These are phyloP conservation scores for Origma solitaria DNA, from an alignment of 2,113 vertebrate species.

Conservation along the genomic window DNA sequence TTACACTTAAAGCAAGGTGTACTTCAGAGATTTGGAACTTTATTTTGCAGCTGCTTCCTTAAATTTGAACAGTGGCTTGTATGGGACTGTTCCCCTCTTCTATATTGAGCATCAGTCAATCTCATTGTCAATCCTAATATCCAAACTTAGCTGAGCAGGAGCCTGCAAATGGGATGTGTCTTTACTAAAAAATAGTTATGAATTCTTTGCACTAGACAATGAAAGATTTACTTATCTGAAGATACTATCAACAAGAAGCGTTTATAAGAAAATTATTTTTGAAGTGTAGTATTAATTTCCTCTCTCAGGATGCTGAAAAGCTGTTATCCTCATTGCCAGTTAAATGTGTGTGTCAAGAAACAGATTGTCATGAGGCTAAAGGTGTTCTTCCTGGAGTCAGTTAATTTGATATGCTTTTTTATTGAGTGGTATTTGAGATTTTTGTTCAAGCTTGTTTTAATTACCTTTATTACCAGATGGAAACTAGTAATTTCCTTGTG, in stretches of 20 bases:
- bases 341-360: neutral
- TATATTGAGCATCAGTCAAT: fast-evolving
- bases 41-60: neutral
- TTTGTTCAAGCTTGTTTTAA: neutral
- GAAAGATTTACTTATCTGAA: neutral
- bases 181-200: neutral
- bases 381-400: neutral
- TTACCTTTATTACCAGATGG: neutral
- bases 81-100: neutral
- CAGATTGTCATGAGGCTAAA: neutral
- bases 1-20: neutral
- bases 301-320: neutral
- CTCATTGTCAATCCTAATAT: neutral
- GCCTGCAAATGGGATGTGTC: neutral
- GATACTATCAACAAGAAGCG: neutral
- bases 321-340: neutral
- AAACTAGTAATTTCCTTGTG: neutral
- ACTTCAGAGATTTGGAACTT: neutral
- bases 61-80: neutral
- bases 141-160: neutral
- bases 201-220: neutral
- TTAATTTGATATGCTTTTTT: neutral
- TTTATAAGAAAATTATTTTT: neutral
- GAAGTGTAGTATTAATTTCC: neutral
- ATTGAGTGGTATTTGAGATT: neutral